Percentiles rank a stretch among this genome's conserved stretches.
Conservation (phyloP, 1,140 invertebrate species). For the Meloidogyne chitwoodi region DNA sequence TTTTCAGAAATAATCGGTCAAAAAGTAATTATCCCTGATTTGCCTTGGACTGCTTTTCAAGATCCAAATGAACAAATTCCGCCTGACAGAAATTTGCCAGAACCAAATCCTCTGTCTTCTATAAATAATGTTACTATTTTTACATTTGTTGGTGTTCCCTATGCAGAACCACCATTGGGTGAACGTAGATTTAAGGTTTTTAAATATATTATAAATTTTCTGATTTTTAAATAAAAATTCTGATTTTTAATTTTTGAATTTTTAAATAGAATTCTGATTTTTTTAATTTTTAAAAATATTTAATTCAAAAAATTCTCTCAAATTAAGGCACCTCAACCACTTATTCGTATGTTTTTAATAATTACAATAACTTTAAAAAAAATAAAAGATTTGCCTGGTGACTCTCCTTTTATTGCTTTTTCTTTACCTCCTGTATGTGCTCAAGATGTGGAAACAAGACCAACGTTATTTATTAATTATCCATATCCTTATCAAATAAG, state of each 20-base stretch:
- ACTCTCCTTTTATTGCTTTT: conserved; percentile 43
- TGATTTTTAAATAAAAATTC: too few relatives aligned
- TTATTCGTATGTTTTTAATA: background rate
- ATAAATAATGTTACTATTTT: conserved; percentile 52
- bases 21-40: conserved; percentile 31
- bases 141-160: conserved; percentile 70
- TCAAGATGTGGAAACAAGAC: conserved; percentile 49
- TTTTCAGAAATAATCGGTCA: conserved; percentile 36
- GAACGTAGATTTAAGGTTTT: conserved; percentile 66
- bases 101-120: conserved; percentile 49
- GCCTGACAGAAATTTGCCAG: conserved; percentile 26
- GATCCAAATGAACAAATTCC: conserved; percentile 50
- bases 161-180: conserved; percentile 70
- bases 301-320: background rate
- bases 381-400: conserved; percentile 39
- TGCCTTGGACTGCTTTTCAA: conserved; percentile 52
- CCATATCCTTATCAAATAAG: conserved; percentile 49
- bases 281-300: too few relatives aligned
- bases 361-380: background rate
- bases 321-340: background rate
- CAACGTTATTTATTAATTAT: conserved; percentile 42
- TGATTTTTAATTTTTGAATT: too few relatives aligned
- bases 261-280: too few relatives aligned
- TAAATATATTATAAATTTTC: background rate
- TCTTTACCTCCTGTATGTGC: conserved; percentile 43